These are phyloP conservation scores for Eidolon dupreanum DNA, from an alignment of 2,797 vertebrate species.

Conservation along the genomic window DNA sequence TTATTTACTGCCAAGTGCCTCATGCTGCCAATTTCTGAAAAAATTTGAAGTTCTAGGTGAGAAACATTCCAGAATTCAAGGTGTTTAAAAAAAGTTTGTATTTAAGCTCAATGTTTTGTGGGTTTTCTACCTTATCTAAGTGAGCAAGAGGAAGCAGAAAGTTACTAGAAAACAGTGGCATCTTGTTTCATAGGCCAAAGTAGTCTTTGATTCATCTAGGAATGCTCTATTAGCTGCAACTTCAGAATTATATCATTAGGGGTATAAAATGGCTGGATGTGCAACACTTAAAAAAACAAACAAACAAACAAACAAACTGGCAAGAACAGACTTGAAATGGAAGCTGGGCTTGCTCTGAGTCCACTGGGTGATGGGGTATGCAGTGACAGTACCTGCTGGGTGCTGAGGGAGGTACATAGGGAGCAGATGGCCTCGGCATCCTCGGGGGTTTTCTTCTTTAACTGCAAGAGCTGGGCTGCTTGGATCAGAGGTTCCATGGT, in stretches of 20 bases:
- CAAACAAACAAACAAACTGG: too few species aligned
- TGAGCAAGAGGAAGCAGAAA: background rate
- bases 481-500: slow-evolving; percentile 95
- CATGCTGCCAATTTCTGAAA: slow-evolving; percentile 24
- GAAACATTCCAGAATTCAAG: background rate
- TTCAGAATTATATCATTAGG: background rate
- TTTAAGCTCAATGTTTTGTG: background rate
- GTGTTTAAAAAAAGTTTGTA: background rate
- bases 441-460: slow-evolving; percentile 96
- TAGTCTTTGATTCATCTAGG: background rate
- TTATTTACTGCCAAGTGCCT: background rate
- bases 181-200: background rate
- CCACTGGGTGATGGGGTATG: fast-evolving
- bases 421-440: slow-evolving; percentile 96
- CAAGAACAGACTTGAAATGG: background rate
- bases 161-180: background rate
- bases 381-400: slow-evolving; percentile 87
- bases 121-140: background rate
- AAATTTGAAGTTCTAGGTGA: background rate
- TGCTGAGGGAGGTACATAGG: slow-evolving; percentile 90
- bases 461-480: slow-evolving; percentile 95
- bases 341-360: background rate
- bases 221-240: background rate
- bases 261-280: background rate
- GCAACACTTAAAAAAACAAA: background rate